These are phyloP conservation scores for Drosophila ustulata DNA, from an alignment of 2,888 invertebrate species.

Conservation along the genomic window DNA sequence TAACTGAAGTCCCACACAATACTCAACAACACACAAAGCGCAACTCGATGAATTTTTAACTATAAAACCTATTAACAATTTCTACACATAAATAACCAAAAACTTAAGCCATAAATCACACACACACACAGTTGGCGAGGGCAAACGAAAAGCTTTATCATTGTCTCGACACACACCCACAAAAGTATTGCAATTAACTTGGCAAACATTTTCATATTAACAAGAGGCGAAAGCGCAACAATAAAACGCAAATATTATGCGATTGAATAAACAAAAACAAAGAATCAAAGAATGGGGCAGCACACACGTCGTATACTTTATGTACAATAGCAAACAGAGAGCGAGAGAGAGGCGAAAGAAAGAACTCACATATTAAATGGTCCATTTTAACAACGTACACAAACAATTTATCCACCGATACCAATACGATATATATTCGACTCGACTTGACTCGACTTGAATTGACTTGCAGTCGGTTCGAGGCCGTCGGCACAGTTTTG, in stretches of 20 bases:
- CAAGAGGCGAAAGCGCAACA: slow-evolving; percentile 46
- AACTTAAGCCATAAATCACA: slow-evolving; percentile 25
- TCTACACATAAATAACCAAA: slow-evolving; percentile 37
- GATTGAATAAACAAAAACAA: slow-evolving; percentile 40
- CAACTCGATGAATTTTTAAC: slow-evolving; percentile 65
- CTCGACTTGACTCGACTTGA: not conserved
- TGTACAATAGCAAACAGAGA: not conserved
- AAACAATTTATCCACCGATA: slow-evolving; percentile 78
- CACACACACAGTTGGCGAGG: slow-evolving; percentile 21
- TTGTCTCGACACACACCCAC: slow-evolving; percentile 49
- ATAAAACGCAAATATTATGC: slow-evolving; percentile 58
- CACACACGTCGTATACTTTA: not conserved
- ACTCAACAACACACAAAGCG: slow-evolving; percentile 34
- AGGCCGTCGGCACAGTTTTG: slow-evolving; percentile 44
- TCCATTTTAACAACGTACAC: slow-evolving; percentile 64
- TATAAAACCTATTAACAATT: slow-evolving; percentile 53
- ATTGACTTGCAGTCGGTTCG: slow-evolving; percentile 16
- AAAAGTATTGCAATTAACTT: slow-evolving; percentile 58
- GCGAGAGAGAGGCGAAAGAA: not conserved
- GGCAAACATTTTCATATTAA: slow-evolving; percentile 41
- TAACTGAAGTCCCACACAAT: slow-evolving; percentile 57
- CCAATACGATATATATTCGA: slow-evolving; percentile 51
- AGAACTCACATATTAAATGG: slow-evolving; percentile 66
- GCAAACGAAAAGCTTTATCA: slow-evolving; percentile 73
- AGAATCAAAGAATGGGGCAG: slow-evolving; percentile 15